These are phyloP conservation scores for Tenthredo mesomela DNA, from an alignment of 2,888 invertebrate species.

Conservation along the genomic window DNA sequence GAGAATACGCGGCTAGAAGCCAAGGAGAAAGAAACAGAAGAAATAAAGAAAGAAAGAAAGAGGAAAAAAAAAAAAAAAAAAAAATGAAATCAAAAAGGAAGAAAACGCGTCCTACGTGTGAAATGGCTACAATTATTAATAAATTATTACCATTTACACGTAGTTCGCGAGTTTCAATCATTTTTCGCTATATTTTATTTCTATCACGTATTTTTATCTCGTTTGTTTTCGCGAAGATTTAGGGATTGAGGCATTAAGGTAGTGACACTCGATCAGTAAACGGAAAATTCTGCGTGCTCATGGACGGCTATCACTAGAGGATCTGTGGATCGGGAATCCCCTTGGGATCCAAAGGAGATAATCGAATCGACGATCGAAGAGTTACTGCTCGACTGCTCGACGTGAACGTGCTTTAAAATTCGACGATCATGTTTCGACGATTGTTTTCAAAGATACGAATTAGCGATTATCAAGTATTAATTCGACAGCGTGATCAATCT, in stretches of 20 bases:
- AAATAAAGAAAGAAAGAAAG: no score
- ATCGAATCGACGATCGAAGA: background rate
- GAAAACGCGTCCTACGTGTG: background rate
- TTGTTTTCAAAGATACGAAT: constrained; percentile 53
- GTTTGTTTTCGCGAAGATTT: background rate
- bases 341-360: constrained; percentile 2
- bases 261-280: constrained; percentile 64
- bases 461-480: constrained; percentile 48
- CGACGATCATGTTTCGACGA: constrained; percentile 15
- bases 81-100: background rate
- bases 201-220: background rate
- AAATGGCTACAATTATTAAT: no score
- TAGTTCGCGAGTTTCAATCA: background rate
- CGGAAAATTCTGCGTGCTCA: constrained; percentile 68
- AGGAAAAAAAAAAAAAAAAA: background rate
- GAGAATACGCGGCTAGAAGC: background rate
- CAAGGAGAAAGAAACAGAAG: background rate
- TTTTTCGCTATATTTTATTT: background rate
- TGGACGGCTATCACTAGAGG: constrained; percentile 69
- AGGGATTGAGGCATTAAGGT: constrained; percentile 9
- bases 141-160: no score
- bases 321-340: constrained; percentile 63
- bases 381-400: background rate
- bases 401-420: constrained; percentile 28
- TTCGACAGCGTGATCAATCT: background rate